A percentile compares a stretch with the other conserved stretches of the same genome.
Conservation (phyloP, 2,797 vertebrate genomes). For the Cryptoblepharus egeriae region DNA sequence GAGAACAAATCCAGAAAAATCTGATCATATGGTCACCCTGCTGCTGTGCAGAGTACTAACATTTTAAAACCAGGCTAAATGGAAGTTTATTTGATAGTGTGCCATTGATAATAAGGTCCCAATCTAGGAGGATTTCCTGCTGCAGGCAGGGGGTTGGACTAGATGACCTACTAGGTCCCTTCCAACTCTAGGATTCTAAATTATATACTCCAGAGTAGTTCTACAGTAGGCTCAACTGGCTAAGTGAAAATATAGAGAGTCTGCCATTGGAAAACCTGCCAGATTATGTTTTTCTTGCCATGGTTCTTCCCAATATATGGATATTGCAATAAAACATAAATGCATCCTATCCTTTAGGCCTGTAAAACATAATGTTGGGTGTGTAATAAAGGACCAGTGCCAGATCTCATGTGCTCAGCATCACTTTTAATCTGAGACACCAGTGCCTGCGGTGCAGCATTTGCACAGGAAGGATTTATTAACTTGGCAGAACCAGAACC, state of each 20-base stretch:
- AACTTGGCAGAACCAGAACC: neutral
- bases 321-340: neutral
- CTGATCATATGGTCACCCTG: too few species aligned
- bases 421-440: neutral
- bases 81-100: constrained; percentile 29
- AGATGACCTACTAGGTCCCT: too few species aligned
- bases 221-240: neutral
- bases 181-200: too few species aligned
- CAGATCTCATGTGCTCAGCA: neutral
- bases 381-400: neutral
- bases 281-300: too few species aligned
- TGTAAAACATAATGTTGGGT: neutral
- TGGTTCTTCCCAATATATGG: too few species aligned
- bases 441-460: neutral
- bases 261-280: neutral
- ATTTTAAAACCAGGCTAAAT: constrained; percentile 19
- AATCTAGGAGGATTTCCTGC: too few species aligned
- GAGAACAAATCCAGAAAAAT: too few species aligned
- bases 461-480: neutral
- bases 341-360: neutral
- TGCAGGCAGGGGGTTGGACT: too few species aligned
- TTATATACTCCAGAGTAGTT: neutral
- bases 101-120: constrained; percentile 30
- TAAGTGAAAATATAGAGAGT: neutral
- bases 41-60: neutral